phyloP scores from a whole-genome alignment of 2,113 vertebrate species.

The Delphinapterus leucas region DNA sequence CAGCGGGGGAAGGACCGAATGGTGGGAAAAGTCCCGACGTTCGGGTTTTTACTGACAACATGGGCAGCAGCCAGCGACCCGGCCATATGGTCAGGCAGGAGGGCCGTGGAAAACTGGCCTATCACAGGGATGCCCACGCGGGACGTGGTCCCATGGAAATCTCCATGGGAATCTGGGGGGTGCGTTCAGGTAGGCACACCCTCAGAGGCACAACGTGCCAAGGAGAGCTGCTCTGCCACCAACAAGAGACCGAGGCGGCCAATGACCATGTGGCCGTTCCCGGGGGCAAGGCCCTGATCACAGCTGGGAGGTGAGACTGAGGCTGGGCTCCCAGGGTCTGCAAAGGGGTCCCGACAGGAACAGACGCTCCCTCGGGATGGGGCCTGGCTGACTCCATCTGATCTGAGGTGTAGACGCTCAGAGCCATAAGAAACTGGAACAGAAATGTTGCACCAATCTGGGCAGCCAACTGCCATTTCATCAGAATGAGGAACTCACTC shows the following conservation, averaged over 20 bases:
- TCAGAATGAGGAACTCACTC: neutral
- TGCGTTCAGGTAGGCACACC: accelerated
- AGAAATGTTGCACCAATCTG: accelerated
- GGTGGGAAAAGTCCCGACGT: neutral
- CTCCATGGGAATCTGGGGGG: neutral
- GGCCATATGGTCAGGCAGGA: accelerated
- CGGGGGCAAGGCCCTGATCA: too few relatives aligned
- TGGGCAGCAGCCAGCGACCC: accelerated
- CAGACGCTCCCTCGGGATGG: neutral
- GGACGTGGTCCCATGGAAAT: accelerated
- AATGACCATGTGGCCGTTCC: accelerated
- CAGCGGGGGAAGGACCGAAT: accelerated
- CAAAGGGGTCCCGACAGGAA: accelerated
- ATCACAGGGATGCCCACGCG: accelerated
- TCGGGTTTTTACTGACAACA: neutral
- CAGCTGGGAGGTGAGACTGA: neutral
- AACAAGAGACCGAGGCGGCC: accelerated
- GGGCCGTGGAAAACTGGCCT: accelerated
- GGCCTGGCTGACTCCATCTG: neutral
- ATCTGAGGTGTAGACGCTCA: neutral
- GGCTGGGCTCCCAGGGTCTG: neutral
- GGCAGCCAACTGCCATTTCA: accelerated
- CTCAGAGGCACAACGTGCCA: neutral
- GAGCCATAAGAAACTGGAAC: too few relatives aligned
- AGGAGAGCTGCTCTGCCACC: neutral